phyloP scores from a whole-genome alignment of 92 coral and sea anemone species.

The Parazoanthus darwini region DNA sequence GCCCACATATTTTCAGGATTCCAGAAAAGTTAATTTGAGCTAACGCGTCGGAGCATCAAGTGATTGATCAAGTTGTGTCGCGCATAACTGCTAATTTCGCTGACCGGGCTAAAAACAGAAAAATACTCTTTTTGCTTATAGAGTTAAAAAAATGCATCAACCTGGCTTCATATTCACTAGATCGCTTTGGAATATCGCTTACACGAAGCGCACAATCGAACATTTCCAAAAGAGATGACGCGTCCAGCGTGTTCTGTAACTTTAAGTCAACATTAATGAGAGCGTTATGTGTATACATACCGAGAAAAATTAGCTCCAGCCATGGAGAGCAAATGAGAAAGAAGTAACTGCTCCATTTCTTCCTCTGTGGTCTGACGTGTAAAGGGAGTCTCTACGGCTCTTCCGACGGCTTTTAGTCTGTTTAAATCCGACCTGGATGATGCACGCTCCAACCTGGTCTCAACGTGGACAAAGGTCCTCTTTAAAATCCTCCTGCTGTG shows the following conservation, averaged over 20 bases:
- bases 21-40: slow-evolving; percentile 12
- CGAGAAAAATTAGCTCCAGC: slow-evolving; percentile 8
- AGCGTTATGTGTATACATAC: slow-evolving; percentile 7
- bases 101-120: neutral
- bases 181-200: slow-evolving; percentile 8
- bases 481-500: slow-evolving; percentile 8
- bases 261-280: slow-evolving; percentile 5
- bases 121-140: slow-evolving; percentile 1
- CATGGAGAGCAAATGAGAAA: slow-evolving; percentile 3
- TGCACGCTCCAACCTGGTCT: slow-evolving; percentile 6
- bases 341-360: slow-evolving; percentile 8
- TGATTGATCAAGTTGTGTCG: slow-evolving; percentile 17
- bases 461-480: slow-evolving; percentile 6
- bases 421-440: slow-evolving; percentile 8
- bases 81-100: slow-evolving; percentile 7
- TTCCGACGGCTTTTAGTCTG: neutral
- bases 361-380: slow-evolving; percentile 10
- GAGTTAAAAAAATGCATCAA: neutral
- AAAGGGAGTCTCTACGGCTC: slow-evolving; percentile 6
- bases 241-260: slow-evolving; percentile 10
- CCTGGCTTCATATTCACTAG: slow-evolving; percentile 8
- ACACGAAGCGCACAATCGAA: slow-evolving; percentile 9
- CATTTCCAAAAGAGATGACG: slow-evolving; percentile 8
- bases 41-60: slow-evolving; percentile 15
- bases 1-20: slow-evolving; percentile 16